Base-by-base conservation (phyloP, 1,140 invertebrate species). In the Lepidurus couesii region DNA sequence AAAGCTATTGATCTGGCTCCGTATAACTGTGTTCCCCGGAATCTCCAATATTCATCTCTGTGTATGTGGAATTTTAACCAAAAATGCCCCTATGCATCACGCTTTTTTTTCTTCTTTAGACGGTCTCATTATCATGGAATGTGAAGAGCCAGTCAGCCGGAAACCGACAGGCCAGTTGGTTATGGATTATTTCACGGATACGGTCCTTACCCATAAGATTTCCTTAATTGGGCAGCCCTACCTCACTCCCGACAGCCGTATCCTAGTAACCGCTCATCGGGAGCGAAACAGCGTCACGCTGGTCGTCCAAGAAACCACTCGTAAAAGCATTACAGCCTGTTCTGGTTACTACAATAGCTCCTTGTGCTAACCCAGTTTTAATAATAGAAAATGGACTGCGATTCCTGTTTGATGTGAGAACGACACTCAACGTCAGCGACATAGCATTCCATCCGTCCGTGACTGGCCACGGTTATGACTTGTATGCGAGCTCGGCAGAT, bases 391-490 rank as follows among this genome's bases (percentile, higher is more conserved):
- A 85, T 80, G 91, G 90, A 75, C 82, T 93, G 43, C 87, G 89
- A 80, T 92, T 93, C 82, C 85, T 88, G 10, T 93, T 92, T 84
- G 92, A 93, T 82, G 91, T 93, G 24, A 92, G 91, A 84, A 92
- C 92, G 7, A 91, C 90, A 6, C 84, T 92, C 34, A 91, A 91
- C 82, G 90, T 94, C 79, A 92, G 91, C 80, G 91, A 92, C 82
- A 88, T 93, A 47, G 89, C 91, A 9, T 94, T 94, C 83, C 92
- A 92, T 84, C 91, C 92, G 5, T 92, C 92, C 42, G 87, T 90
- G 82, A 89, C 88, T 10, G 90, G 90, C 11, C 90, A 92, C 81
- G 91, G 91, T 78, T 94, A 93, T 82, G 92, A 94, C 83, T 85
- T 93, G 42, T 92, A 92, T 80, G 90, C 92, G 44, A 91, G 89